Conservation (phyloP, 2,797 vertebrate genomes). For the Chelidonichthys spinosus region DNA sequence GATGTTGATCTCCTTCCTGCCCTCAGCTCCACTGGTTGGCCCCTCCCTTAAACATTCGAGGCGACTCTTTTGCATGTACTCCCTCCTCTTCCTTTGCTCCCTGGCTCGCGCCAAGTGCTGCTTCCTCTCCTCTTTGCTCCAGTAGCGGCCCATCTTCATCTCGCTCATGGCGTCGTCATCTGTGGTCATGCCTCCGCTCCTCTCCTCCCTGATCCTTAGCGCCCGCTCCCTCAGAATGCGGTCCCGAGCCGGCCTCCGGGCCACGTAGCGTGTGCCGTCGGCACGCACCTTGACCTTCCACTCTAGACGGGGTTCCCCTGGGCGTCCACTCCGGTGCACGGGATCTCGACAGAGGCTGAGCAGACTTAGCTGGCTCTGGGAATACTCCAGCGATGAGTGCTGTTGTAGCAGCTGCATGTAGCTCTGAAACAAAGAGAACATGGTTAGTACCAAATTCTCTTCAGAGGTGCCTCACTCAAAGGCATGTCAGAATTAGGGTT, state of each 20-base stretch:
- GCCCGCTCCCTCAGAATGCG: slow-evolving; percentile 94
- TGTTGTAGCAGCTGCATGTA: slow-evolving; percentile 97
- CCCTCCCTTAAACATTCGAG: slow-evolving; percentile 92
- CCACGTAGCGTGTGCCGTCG: slow-evolving; percentile 93
- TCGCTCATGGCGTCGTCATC: slow-evolving; percentile 95
- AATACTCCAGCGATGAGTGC: slow-evolving; percentile 93
- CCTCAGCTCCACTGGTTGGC: slow-evolving; percentile 86
- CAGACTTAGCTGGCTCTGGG: slow-evolving; percentile 95
- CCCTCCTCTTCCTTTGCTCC: slow-evolving; percentile 92
- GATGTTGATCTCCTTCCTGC: slow-evolving; percentile 91
- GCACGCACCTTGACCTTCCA: slow-evolving; percentile 97
- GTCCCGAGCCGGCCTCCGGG: slow-evolving; percentile 93
- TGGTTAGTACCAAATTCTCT: slow-evolving; percentile 7
- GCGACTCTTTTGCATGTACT: slow-evolving; percentile 96
- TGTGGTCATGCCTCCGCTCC: slow-evolving; percentile 94
- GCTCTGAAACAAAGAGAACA: slow-evolving; percentile 84
- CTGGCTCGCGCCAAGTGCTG: slow-evolving; percentile 92
- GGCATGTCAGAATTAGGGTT: background rate
- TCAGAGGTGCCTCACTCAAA: background rate
- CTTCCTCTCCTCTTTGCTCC: slow-evolving; percentile 97
- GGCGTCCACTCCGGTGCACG: slow-evolving; percentile 73
- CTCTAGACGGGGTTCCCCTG: slow-evolving; percentile 89
- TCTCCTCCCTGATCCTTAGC: slow-evolving; percentile 94
- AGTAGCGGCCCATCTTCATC: slow-evolving; percentile 98
- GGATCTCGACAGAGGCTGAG: slow-evolving; percentile 91